Evolutionary conservation across 2,797 vertebrate species (phyloP).

Genomic region (Gymnoscopelus braueri): DNA sequence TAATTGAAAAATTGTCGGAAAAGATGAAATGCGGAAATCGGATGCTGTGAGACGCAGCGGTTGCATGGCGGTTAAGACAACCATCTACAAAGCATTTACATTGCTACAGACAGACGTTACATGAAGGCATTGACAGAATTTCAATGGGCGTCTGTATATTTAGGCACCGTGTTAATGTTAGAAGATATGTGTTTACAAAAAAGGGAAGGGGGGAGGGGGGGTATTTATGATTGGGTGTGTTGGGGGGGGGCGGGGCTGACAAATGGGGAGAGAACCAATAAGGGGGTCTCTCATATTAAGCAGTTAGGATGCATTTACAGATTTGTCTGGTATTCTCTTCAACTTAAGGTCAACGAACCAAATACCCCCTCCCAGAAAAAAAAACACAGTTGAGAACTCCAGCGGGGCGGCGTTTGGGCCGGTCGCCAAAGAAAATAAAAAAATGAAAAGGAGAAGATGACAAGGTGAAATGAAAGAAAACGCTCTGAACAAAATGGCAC

Average conservation of each 20-base stretch:
- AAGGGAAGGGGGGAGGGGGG: conserved; percentile 6
- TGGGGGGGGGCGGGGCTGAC: not conserved
- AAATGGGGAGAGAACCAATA: conserved; percentile 34
- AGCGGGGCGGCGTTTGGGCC: conserved; percentile 86
- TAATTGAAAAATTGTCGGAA: conserved; percentile 13
- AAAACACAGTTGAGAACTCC: conserved; percentile 73
- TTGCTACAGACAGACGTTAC: conserved; percentile 81
- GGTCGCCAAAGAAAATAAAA: conserved; percentile 71
- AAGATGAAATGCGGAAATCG: conserved; percentile 60
- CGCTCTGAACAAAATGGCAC: conserved; percentile 45
- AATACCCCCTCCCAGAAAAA: conserved; percentile 82
- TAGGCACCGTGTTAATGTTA: conserved; percentile 97
- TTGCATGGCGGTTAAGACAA: conserved; percentile 61
- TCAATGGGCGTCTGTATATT: conserved; percentile 94
- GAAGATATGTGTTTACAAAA: conserved; percentile 61
- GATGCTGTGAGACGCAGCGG: conserved; percentile 70
- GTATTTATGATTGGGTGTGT: conserved; percentile 41
- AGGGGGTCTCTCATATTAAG: conserved; percentile 72
- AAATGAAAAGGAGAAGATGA: conserved; percentile 70
- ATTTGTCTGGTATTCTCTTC: conserved; percentile 56
- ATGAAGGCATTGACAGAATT: conserved; percentile 84
- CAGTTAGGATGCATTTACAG: conserved; percentile 86
- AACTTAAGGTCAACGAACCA: conserved; percentile 12
- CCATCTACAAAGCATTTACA: conserved; percentile 82
- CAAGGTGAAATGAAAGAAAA: conserved; percentile 81